Percentiles rank a stretch among this genome's conserved stretches.
Evolutionary conservation across 2,888 invertebrate species (phyloP).

Genomic region (Heterodera filipjevi): DNA sequence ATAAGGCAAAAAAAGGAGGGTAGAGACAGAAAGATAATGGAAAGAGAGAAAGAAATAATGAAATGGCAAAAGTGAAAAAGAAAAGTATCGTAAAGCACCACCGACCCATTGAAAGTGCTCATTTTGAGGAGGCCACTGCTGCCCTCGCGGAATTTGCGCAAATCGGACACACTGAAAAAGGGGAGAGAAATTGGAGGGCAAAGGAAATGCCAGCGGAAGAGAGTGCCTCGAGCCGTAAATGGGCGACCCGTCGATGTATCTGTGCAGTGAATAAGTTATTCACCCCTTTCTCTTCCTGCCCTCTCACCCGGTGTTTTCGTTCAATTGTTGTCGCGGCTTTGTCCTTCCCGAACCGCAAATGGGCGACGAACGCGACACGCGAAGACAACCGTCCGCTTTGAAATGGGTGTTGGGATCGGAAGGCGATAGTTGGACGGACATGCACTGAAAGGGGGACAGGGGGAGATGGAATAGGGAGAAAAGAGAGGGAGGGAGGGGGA

Average conservation of each 20-base stretch:
- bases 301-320: slow-evolving; percentile 74
- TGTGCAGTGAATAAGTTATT: not conserved
- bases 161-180: slow-evolving; percentile 16
- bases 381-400: slow-evolving; percentile 57
- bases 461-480: not conserved
- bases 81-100: no score
- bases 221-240: slow-evolving; percentile 77
- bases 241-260: slow-evolving; percentile 84
- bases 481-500: not conserved
- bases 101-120: slow-evolving; percentile 54
- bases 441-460: slow-evolving; percentile 38
- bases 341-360: slow-evolving; percentile 96
- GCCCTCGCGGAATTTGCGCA: slow-evolving; percentile 61
- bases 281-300: not conserved
- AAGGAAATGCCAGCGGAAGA: slow-evolving; percentile 68
- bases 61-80: no score
- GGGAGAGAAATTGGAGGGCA: not conserved
- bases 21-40: no score
- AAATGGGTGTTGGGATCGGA: slow-evolving; percentile 57
- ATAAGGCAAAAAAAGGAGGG: no score
- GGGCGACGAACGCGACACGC: slow-evolving; percentile 78
- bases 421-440: slow-evolving; percentile 55
- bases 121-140: slow-evolving; percentile 56
- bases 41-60: no score
- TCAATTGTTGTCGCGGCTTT: slow-evolving; percentile 84